Evolutionary conservation across 2,888 invertebrate genomes (phyloP), one percentile per base, ranked within the genome.

Genomic region (Harpagoxenus sublaevis): DNA sequence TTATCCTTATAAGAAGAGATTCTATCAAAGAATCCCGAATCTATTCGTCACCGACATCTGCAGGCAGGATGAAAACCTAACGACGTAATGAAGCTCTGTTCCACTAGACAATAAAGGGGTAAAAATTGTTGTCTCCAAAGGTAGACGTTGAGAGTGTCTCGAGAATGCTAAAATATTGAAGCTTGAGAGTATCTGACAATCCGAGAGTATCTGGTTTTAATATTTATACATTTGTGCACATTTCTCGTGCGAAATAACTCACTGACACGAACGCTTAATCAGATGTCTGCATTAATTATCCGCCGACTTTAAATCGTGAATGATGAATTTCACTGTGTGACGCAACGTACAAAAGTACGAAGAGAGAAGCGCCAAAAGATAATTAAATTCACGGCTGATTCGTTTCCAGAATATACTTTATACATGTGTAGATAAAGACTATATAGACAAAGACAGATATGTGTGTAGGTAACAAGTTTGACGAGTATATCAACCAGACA

Each of bases 401-500:
- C 79, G 62, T 87, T 65, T 85, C 42, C 85, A 85, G 79, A 77
- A 55, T 89, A 85, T 88, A 89, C 82, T 86, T 89, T 89, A 87
- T 88, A 89, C 87, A 86, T 86, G 90, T 90, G 90, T 90, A 90
- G 90, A 90, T 90, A 90, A 89, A 83, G 51, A 85, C 66, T 82
- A 45, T 71, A 79, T 82, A 89, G 79, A 57, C 45, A 84, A 68
- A 89, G 79, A 57, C 45, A 84, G 73, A 84, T 87, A 83, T 87
- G 88, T 84, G 88, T 89, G 89, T 86, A 89, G 89, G 84, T 62
- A 71, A 84, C n/a, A 78, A 78, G 63, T 88, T 84, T 65, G 51
- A 81, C 57, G 28, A 60, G 35, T 84, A 71, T 79, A 70, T 75
- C 71, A 51, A n/a, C 18, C 57, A 9, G 45, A 68, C 9, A 39